Evolutionary conservation across 2,888 invertebrate genomes (phyloP).

Genomic region (Muschampia plurimacula): DNA sequence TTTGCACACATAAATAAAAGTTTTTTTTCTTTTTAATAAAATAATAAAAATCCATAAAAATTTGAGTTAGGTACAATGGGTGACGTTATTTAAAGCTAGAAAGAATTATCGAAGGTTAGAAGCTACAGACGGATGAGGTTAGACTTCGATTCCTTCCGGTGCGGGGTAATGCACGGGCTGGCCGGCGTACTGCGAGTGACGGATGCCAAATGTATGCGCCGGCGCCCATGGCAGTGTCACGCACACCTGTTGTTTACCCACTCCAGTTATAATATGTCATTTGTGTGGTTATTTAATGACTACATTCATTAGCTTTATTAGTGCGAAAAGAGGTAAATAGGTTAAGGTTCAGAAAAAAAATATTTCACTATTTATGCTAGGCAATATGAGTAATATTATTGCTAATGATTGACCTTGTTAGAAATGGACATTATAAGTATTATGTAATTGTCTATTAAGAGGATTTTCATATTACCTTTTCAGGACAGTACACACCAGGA

Average conservation of each 20-base stretch:
- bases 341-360: neutral
- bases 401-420: neutral
- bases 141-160: constrained; percentile 69
- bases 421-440: neutral
- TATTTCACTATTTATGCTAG: neutral
- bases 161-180: constrained; percentile 72
- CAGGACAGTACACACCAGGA: constrained; percentile 88
- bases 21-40: too few species aligned
- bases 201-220: constrained; percentile 91
- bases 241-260: constrained; percentile 75
- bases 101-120: constrained; percentile 36
- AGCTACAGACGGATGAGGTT: constrained; percentile 57
- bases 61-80: constrained; percentile 11
- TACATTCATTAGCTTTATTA: neutral
- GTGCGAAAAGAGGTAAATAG: neutral
- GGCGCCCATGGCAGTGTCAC: constrained; percentile 87
- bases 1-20: neutral
- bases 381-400: neutral
- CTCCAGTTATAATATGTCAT: constrained; percentile 50
- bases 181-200: constrained; percentile 90
- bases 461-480: constrained; percentile 74
- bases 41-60: too few species aligned
- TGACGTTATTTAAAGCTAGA: constrained; percentile 20
- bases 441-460: neutral
- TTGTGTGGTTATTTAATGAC: neutral